Base-by-base conservation (phyloP, 1,140 invertebrate species). In the Danaus melanippus region DNA sequence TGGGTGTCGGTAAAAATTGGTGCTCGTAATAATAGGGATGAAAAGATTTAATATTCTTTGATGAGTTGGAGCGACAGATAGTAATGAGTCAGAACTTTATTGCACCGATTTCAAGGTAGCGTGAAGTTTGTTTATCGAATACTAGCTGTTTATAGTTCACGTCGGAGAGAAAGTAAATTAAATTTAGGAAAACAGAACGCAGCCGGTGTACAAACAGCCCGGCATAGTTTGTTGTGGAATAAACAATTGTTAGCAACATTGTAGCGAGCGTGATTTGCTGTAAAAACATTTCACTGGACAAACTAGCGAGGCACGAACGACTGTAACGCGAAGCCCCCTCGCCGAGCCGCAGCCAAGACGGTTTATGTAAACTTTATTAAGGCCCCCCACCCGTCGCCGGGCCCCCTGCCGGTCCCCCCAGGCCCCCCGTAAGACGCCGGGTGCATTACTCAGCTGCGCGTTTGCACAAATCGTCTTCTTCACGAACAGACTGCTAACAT, bases 341-440 rank as follows among this genome's bases (percentile, higher is more conserved):
- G 64, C 66, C 64, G 64, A 56, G 63, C 60, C 60, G 66, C 64
- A 72, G 58, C 65, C 66, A 71, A 79, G 71, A 76, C 71, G 69
- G 75, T 84, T 80, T 79, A 70, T 81, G 79, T 79, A 81, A 83
- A 82, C 79, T 80, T 84, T 86, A 83, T 86, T 86, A 83, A 71
- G 62, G 71, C 55, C 60, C 69, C 15, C 67, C 69, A 67, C 49
- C 66, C 60, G 56, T 63, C 67, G 65, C 49, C 43, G 58, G 53
- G 56, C 69, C 64, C 57, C 69, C 59, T 15, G 15, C 53, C 60
- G 42, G 60, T 64, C 58, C 64, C 67, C 74, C 65, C 67, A 61
- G 55, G 69, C 68, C 67, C 67, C 72, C 73, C 69, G 74, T 76
- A 78, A 74, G 72, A 69, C 76, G 68, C 74, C 70, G 66, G 66